Conservation (phyloP, 2,797 vertebrate species). For the Propithecus deckenii region DNA sequence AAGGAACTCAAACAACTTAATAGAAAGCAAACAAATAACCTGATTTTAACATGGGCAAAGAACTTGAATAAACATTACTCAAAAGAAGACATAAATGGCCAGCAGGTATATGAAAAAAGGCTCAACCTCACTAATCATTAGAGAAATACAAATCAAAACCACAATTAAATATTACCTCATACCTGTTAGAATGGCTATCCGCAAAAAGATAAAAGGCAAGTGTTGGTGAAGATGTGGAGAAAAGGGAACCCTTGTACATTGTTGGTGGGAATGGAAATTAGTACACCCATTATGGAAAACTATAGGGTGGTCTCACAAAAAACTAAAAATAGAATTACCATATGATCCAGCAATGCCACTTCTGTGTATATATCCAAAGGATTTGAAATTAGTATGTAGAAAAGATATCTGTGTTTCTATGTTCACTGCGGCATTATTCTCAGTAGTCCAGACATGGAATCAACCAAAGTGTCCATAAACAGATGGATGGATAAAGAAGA, state of each 20-base stretch:
- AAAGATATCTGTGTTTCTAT: neutral
- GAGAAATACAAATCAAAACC: neutral
- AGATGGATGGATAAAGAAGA: neutral
- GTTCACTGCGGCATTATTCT: neutral
- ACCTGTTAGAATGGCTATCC: neutral
- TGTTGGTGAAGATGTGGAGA: neutral
- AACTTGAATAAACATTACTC: neutral
- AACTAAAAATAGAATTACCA: neutral
- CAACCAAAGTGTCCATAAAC: neutral
- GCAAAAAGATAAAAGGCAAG: neutral
- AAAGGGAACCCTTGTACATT: neutral
- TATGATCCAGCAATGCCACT: neutral
- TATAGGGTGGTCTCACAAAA: neutral
- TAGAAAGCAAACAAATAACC: neutral
- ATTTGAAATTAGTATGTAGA: neutral
- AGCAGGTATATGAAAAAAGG: neutral
- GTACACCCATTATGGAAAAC: neutral
- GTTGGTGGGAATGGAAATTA: neutral
- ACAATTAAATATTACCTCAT: neutral
- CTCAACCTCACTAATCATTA: neutral
- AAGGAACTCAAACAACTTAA: neutral
- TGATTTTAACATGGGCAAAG: neutral
- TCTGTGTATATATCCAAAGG: neutral
- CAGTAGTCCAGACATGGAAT: neutral
- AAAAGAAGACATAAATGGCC: neutral